Base-by-base conservation (phyloP, 2,888 invertebrate genomes). In the Thyatira batis region DNA sequence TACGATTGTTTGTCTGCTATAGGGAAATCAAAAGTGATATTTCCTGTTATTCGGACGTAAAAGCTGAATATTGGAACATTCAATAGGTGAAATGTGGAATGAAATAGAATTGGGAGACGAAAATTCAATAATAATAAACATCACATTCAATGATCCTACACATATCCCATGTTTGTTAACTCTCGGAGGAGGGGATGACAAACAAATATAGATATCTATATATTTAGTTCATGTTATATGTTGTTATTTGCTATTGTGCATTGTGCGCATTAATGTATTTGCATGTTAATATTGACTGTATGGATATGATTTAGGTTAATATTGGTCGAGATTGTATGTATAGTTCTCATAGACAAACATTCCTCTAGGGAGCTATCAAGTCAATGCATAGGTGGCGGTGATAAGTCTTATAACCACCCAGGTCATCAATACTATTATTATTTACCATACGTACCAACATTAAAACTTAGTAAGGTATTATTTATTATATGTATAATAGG, bases 81-180 rank as follows among this genome's bases (percentile, higher is more conserved):
- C 39, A 8, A 39, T 39, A 39, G 39, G 39, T 39, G 17, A 39
- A 39, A 39, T 39, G 33, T 39, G 39, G 39, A 39, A 39, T 39
- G 39, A 8, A 39, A 39, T 39, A 39, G 39, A 39, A 39, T 39
- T 39, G 39, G 39, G 13, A 39, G 39, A 39, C 39, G 39, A 39
- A 39, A 39, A 39, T 39, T 39, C 39, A 39, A 39, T 39, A 39
- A 39, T 39, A 39, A 39, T 39, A 39, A 39, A 39, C 39, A 39
- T 39, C 39, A 39, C 39, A 39, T 39, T 39, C 39, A 39, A 39
- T 39, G 39, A 39, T 17, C 39, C 39, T 39, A 39, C 17, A 39
- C 39, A n/a, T 39, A 39, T 39, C 39, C 39, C 39, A 39, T 39
- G 39, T 39, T 39, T 39, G 39, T 39, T 39, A 39, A 17, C 17